These are phyloP conservation scores for Acropora tenuis DNA, from an alignment of 64 coral and sea anemone genomes.

Conservation along the genomic window DNA sequence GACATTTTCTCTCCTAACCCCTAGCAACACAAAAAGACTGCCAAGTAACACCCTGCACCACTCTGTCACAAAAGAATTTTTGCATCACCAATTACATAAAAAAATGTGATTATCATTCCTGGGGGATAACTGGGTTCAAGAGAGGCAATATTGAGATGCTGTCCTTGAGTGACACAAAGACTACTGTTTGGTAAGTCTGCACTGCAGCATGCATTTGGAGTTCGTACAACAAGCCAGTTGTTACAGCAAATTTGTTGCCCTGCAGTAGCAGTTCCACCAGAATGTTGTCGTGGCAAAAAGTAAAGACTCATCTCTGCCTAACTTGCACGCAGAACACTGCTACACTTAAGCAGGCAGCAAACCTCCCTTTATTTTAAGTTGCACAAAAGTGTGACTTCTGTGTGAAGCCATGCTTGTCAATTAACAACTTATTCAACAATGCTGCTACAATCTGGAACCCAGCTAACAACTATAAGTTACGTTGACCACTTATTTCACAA, in stretches of 20 bases:
- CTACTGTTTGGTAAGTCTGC: constrained; percentile 28
- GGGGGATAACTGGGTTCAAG: constrained; percentile 49
- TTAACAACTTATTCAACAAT: constrained; percentile 11
- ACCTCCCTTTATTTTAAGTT: constrained; percentile 53
- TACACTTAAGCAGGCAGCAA: constrained; percentile 8
- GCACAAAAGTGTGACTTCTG: neutral
- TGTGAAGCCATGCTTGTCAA: neutral
- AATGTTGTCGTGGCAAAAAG: constrained; percentile 54
- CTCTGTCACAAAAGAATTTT: neutral
- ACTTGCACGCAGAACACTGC: constrained; percentile 65
- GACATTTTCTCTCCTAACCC: neutral
- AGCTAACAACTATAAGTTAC: constrained; percentile 25
- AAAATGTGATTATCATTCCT: constrained; percentile 39
- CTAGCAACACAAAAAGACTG: constrained; percentile 38
- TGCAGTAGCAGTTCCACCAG: constrained; percentile 56
- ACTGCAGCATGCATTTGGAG: neutral
- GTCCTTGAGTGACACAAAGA: constrained; percentile 53
- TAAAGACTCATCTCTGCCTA: constrained; percentile 55
- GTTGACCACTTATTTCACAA: constrained; percentile 37
- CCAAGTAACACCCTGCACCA: constrained; percentile 39
- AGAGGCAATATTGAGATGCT: constrained; percentile 15
- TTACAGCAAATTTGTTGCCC: constrained; percentile 45
- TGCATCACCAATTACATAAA: constrained; percentile 44
- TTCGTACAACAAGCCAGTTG: neutral
- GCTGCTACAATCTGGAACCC: neutral